Conservation (phyloP, 2,113 vertebrate species). For the Hippolais icterina region DNA sequence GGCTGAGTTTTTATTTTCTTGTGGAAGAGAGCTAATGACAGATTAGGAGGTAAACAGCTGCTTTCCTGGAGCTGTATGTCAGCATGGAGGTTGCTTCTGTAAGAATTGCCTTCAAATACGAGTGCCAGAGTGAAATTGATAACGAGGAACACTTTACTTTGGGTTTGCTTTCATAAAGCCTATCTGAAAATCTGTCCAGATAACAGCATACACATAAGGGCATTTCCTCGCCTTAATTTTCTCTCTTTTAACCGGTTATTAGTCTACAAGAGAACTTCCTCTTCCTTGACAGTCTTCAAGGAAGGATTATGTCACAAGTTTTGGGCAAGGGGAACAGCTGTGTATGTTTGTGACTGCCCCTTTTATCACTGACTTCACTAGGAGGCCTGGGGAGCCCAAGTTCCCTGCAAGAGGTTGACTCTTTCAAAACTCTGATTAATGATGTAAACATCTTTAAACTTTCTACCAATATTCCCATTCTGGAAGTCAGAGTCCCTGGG, state of each 20-base stretch:
- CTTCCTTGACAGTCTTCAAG: background rate
- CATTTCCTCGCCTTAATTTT: background rate
- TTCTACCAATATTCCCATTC: background rate
- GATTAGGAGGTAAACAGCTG: background rate
- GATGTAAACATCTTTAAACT: background rate
- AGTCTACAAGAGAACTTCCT: background rate
- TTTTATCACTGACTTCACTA: background rate
- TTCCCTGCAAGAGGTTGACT: background rate
- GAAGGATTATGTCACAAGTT: background rate
- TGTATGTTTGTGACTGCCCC: background rate
- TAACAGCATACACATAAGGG: background rate
- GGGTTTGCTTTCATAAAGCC: background rate
- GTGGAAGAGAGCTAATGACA: background rate
- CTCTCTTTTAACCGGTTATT: background rate
- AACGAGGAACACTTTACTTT: background rate
- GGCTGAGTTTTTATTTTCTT: background rate
- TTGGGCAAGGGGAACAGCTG: accelerated
- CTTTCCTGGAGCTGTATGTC: background rate
- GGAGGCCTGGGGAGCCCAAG: background rate
- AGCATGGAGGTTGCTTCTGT: background rate
- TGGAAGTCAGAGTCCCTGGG: background rate
- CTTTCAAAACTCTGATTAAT: background rate
- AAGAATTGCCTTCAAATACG: background rate
- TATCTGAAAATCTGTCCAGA: background rate
- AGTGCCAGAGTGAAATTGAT: background rate